These are phyloP conservation scores for Azorinus chamasolen DNA, from an alignment of 2,888 invertebrate genomes.

Conservation along the genomic window DNA sequence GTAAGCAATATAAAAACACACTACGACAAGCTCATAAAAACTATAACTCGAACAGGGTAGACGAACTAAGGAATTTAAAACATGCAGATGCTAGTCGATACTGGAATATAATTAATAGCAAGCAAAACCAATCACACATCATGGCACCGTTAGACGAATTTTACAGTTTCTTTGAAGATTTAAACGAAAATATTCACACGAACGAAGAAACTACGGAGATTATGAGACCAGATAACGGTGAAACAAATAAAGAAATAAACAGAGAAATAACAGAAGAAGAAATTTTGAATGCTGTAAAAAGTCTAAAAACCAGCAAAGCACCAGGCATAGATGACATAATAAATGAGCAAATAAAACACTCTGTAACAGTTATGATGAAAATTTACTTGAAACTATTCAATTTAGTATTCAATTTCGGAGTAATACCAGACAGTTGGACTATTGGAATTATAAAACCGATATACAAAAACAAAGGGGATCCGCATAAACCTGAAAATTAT, in stretches of 20 bases:
- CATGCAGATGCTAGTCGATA: too few species aligned
- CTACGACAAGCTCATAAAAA: too few species aligned
- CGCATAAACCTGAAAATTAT: constrained; percentile 16
- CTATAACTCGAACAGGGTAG: too few species aligned
- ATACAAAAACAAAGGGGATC: constrained; percentile 28
- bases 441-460: constrained; percentile 23
- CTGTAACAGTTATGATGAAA: constrained; percentile 2
- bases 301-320: constrained; percentile 18
- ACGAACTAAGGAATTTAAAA: too few species aligned
- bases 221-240: too few species aligned
- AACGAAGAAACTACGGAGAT: too few species aligned
- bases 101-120: too few species aligned
- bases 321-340: constrained; percentile 14
- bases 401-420: constrained; percentile 7
- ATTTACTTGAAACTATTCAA: constrained; percentile 24
- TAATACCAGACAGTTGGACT: constrained; percentile 24
- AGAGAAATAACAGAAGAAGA: constrained; percentile 1
- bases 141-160: too few species aligned
- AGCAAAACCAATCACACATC: too few species aligned
- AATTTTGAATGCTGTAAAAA: constrained; percentile 1
- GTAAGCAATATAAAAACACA: too few species aligned
- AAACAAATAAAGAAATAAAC: background rate
- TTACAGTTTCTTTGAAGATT: too few species aligned
- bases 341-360: constrained; percentile 19
- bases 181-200: too few species aligned